These are phyloP conservation scores for Gorsachius goisagi DNA, from an alignment of 2,113 vertebrate genomes.

Conservation along the genomic window DNA sequence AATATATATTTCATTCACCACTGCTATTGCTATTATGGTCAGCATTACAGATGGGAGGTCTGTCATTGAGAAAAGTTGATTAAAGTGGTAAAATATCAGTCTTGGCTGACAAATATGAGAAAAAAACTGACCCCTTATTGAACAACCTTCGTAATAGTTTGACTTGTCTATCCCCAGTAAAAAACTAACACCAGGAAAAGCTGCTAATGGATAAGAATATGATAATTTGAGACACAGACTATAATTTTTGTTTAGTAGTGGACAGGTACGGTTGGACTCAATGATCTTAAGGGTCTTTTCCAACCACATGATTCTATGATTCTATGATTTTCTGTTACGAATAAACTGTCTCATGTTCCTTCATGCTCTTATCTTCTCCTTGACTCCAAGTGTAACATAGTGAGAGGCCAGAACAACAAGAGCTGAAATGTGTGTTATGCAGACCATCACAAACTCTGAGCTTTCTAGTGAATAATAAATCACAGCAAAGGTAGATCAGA, in stretches of 20 bases:
- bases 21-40: neutral
- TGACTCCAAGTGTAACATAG: neutral
- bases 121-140: neutral
- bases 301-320: no score
- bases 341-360: neutral
- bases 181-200: neutral
- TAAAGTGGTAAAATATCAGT: neutral
- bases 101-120: neutral
- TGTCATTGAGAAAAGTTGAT: neutral
- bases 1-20: neutral
- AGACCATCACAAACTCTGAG: neutral
- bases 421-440: neutral
- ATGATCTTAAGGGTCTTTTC: no score
- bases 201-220: neutral
- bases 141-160: neutral
- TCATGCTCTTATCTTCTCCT: neutral
- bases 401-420: neutral
- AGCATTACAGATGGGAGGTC: neutral
- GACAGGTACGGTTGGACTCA: no score
- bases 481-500: neutral
- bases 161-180: neutral
- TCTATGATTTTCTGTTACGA: no score
- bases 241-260: neutral
- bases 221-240: neutral
- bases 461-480: neutral